Conservation (phyloP, 2,888 invertebrate genomes). For the Heliconius ismenius region DNA sequence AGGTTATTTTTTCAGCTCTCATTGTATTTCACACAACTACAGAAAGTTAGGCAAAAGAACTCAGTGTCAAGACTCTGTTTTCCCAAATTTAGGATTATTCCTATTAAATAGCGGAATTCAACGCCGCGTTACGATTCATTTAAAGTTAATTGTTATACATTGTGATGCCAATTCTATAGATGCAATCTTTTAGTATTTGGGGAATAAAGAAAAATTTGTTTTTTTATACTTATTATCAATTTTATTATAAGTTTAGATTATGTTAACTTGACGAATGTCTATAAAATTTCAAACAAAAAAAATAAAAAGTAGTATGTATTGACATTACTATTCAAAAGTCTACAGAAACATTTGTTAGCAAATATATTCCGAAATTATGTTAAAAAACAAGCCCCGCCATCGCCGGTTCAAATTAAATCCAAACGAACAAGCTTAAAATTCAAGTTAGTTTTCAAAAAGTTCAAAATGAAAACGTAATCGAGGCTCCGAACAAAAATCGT, state of each 20-base stretch:
- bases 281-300: not conserved
- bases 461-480: slow-evolving; percentile 17
- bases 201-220: too few relatives aligned
- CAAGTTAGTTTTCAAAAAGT: slow-evolving; percentile 14
- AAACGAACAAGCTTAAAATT: slow-evolving; percentile 13
- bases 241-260: not conserved
- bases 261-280: not conserved
- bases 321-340: not conserved
- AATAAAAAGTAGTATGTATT: not conserved
- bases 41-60: too few relatives aligned
- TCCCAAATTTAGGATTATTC: too few relatives aligned
- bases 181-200: too few relatives aligned
- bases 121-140: too few relatives aligned
- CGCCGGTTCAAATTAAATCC: slow-evolving; percentile 17
- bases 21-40: too few relatives aligned
- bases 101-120: too few relatives aligned
- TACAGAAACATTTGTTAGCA: not conserved
- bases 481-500: slow-evolving; percentile 10
- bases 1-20: too few relatives aligned
- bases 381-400: slow-evolving; percentile 5
- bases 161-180: not conserved
- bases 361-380: slow-evolving; percentile 9
- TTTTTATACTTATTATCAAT: too few relatives aligned
- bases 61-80: too few relatives aligned
- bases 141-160: too few relatives aligned